Percentiles rank a stretch among this genome's conserved stretches.
Evolutionary conservation across 23 tunicate genomes (phyloP).

Genomic region (Halocynthia aurantium): DNA sequence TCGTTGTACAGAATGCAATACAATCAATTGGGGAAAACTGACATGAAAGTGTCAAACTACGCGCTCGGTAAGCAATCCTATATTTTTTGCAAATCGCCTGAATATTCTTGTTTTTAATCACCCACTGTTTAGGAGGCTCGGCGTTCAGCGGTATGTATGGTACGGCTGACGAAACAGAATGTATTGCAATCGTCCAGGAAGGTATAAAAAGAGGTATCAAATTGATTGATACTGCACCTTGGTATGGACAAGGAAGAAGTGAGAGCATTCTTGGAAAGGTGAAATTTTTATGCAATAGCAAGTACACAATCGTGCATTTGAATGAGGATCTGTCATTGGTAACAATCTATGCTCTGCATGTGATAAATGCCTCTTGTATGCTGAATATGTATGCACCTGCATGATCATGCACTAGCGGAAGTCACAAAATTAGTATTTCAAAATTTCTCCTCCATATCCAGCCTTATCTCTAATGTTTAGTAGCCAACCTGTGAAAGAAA

Average conservation of each 20-base stretch:
- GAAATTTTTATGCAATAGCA: neutral
- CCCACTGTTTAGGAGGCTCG: conserved; percentile 32
- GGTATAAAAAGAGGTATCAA: conserved; percentile 67
- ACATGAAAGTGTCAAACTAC: conserved; percentile 56
- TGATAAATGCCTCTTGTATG: no score
- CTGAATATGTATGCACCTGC: no score
- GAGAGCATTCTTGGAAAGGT: conserved; percentile 74
- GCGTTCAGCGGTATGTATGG: conserved; percentile 69
- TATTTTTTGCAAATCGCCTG: neutral
- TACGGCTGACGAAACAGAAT: conserved; percentile 50
- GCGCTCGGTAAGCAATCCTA: conserved; percentile 49
- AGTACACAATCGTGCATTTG: no score
- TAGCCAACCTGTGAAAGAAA: no score
- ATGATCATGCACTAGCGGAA: no score
- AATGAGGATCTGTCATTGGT: no score
- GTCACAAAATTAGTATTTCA: no score
- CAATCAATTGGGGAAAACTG: conserved; percentile 66
- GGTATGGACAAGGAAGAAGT: conserved; percentile 88
- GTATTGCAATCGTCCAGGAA: conserved; percentile 22
- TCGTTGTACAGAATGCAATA: neutral
- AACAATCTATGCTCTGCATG: no score
- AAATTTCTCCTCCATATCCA: no score
- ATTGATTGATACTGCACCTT: conserved; percentile 82
- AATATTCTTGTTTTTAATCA: neutral
- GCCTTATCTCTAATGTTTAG: no score